Evolutionary conservation across 2,888 invertebrate genomes (phyloP).

Genomic region (Phengaris alcon): DNA sequence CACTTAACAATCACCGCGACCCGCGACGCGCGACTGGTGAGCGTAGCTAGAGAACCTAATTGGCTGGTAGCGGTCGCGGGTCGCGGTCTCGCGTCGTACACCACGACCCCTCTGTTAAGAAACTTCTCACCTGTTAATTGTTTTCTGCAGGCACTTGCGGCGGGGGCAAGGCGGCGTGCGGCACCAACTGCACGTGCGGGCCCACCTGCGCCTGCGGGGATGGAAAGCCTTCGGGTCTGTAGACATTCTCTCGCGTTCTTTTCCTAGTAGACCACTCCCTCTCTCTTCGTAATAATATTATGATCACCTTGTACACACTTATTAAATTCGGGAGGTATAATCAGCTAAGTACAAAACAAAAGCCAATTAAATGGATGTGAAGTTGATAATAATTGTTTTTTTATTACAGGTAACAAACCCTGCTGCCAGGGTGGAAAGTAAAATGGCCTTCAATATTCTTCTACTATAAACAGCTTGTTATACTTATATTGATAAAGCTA

Average conservation of each 20-base stretch:
- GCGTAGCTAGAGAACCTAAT: no score
- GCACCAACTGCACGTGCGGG: slow-evolving; percentile 78
- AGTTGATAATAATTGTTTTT: slow-evolving; percentile 31
- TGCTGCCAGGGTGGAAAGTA: slow-evolving; percentile 67
- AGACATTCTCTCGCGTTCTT: neutral
- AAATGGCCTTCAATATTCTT: slow-evolving; percentile 21
- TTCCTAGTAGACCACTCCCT: no score
- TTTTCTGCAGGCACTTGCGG: slow-evolving; percentile 70
- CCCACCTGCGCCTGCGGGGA: slow-evolving; percentile 77
- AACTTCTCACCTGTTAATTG: neutral
- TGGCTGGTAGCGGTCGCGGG: no score
- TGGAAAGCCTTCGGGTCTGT: slow-evolving; percentile 49
- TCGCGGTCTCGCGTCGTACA: no score
- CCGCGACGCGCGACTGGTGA: no score
- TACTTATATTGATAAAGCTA: slow-evolving; percentile 26
- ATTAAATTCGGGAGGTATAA: no score
- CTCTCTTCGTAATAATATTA: no score
- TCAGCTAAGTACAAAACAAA: no score
- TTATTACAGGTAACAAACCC: slow-evolving; percentile 64
- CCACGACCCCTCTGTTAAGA: no score
- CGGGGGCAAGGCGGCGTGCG: slow-evolving; percentile 74
- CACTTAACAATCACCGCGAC: no score
- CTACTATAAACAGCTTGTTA: slow-evolving; percentile 29
- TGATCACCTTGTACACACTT: no score
- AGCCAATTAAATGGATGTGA: neutral